phyloP scores from a whole-genome alignment of 2,888 invertebrate species.

The Phymatocera aterrima region DNA sequence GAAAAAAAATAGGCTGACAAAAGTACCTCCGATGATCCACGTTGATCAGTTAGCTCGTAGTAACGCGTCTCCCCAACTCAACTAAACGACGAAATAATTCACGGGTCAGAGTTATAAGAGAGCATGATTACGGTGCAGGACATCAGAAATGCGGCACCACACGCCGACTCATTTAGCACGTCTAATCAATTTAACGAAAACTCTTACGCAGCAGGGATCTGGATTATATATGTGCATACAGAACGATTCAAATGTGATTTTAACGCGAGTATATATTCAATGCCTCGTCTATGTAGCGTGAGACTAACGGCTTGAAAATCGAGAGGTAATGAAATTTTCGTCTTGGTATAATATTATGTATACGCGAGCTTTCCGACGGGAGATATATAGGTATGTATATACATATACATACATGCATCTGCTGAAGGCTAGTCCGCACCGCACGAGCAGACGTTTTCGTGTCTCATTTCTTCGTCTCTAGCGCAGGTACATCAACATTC shows the following conservation, averaged over 20 bases:
- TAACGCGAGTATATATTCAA: background rate
- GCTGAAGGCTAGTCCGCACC: background rate
- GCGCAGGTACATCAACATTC: slow-evolving; percentile 10
- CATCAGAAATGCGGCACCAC: background rate
- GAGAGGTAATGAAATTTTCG: slow-evolving; percentile 2
- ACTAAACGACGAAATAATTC: background rate
- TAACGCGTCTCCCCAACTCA: background rate
- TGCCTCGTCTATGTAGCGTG: background rate
- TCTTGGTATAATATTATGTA: background rate
- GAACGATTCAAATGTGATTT: background rate
- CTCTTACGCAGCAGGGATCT: background rate
- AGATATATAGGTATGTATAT: too few relatives aligned
- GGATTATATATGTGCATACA: background rate
- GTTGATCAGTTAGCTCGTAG: background rate
- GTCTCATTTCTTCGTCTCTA: background rate
- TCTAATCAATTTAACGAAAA: background rate
- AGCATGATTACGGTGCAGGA: background rate
- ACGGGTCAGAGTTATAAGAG: background rate
- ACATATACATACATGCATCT: too few relatives aligned
- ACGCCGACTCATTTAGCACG: background rate
- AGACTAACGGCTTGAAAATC: background rate
- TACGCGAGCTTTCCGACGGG: background rate
- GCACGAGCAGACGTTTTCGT: too few relatives aligned
- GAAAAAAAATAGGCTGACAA: background rate
- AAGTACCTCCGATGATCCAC: background rate